Percentiles rank a stretch among this genome's conserved stretches.
These are phyloP conservation scores for Bolborhynchus lineola DNA, from an alignment of 2,113 vertebrate genomes.

Conservation along the genomic window DNA sequence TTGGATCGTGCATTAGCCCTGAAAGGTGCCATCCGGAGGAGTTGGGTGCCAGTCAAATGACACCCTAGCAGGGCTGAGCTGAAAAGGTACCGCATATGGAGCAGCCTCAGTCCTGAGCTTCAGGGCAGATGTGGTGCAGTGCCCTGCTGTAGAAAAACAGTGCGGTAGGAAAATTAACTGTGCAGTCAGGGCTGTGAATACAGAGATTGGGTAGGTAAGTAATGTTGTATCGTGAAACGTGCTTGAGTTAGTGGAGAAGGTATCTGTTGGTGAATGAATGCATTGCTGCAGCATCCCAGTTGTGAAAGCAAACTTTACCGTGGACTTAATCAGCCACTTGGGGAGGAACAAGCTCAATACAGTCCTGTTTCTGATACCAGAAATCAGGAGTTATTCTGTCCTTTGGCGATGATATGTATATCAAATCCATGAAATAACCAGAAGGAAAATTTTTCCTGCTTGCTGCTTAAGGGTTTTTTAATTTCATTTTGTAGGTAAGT, in stretches of 20 bases:
- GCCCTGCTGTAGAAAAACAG: neutral
- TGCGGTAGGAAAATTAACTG: rapidly evolving
- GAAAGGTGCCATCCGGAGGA: neutral
- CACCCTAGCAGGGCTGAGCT: neutral
- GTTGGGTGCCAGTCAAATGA: neutral
- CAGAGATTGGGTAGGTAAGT: neutral
- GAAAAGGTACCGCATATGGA: neutral
- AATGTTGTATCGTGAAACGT: rapidly evolving
- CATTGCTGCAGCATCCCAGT: neutral
- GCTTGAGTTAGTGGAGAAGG: neutral
- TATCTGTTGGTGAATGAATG: neutral
- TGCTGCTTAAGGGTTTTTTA: neutral
- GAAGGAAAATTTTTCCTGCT: neutral
- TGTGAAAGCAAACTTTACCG: neutral
- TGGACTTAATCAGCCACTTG: neutral
- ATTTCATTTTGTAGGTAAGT: neutral
- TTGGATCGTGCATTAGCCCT: neutral
- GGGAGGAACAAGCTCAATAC: neutral
- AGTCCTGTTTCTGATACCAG: neutral
- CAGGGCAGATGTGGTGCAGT: neutral
- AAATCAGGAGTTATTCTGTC: neutral
- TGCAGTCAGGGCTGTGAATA: neutral
- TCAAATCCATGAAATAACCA: neutral
- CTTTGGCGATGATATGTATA: neutral
- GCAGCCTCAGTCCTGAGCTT: neutral